Conservation (phyloP, 2,797 vertebrate species). For the Poecilia gillii region DNA sequence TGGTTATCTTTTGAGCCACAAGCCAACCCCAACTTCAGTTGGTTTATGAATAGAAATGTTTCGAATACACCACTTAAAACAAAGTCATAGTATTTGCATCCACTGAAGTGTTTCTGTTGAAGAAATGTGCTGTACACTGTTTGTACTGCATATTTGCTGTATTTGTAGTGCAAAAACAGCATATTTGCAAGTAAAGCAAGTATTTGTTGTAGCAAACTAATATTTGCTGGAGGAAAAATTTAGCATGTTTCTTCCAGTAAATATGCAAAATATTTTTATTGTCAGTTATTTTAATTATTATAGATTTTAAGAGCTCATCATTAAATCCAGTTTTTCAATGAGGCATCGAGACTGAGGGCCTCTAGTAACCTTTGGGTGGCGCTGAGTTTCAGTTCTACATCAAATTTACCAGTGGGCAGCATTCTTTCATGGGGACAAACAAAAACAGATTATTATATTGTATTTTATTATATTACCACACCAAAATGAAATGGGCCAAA, state of each 20-base stretch:
- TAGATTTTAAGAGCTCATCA: too few species aligned
- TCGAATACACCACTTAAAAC: not conserved
- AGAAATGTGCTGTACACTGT: slow-evolving; percentile 8
- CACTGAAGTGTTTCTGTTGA: not conserved
- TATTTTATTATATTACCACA: too few species aligned
- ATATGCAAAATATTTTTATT: not conserved
- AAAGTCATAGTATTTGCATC: not conserved
- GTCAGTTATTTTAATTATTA: too few species aligned
- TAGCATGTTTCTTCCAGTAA: not conserved
- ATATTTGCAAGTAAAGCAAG: too few species aligned
- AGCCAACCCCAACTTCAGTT: not conserved
- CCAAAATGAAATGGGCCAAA: too few species aligned
- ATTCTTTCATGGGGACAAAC: too few species aligned
- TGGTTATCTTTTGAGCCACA: not conserved
- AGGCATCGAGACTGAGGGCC: not conserved
- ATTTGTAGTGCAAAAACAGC: too few species aligned
- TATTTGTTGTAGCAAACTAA: too few species aligned
- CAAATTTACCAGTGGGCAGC: too few species aligned
- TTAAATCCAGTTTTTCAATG: not conserved
- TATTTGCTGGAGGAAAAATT: too few species aligned
- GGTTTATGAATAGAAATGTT: not conserved
- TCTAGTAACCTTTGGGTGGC: not conserved
- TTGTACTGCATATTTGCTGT: slow-evolving; percentile 37
- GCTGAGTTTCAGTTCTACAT: too few species aligned
- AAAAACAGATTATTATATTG: too few species aligned